A percentile compares a stretch with the other conserved stretches of the same genome.
Evolutionary conservation across 2,113 vertebrate genomes (phyloP).

Genomic region (Catharus minimus): DNA sequence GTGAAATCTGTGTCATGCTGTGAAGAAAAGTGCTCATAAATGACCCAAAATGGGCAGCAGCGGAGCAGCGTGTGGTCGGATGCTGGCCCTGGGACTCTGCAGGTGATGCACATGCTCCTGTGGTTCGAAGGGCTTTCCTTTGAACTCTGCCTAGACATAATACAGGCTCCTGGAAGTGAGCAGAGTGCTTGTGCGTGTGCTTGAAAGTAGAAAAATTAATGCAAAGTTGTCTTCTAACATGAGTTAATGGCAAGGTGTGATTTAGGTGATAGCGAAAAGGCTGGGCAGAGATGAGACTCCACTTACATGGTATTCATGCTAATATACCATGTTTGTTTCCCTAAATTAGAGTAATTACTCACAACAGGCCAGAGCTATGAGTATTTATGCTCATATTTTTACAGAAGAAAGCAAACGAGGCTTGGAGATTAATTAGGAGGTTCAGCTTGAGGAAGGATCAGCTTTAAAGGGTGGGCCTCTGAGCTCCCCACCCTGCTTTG

Average conservation of each 20-base stretch:
- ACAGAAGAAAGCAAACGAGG: background rate
- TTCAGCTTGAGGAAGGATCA: background rate
- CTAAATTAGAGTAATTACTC: slow-evolving; percentile 28
- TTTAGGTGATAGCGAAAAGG: background rate
- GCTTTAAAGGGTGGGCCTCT: background rate
- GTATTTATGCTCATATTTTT: slow-evolving; percentile 15
- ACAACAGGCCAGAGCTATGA: background rate
- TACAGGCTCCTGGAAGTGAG: background rate
- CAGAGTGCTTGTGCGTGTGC: rapidly evolving
- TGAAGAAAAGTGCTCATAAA: slow-evolving; percentile 37
- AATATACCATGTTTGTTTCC: background rate
- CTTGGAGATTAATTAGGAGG: background rate
- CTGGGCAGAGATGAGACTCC: background rate
- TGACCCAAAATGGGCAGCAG: background rate
- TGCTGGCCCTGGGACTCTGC: rapidly evolving
- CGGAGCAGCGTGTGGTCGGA: background rate
- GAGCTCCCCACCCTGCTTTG: background rate
- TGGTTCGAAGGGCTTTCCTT: background rate
- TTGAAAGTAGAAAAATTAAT: background rate
- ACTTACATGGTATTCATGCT: background rate
- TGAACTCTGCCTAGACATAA: background rate
- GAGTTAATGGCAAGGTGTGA: background rate
- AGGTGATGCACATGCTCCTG: background rate
- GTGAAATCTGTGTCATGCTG: background rate
- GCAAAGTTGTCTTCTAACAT: background rate